phyloP scores from a whole-genome alignment of 2,797 vertebrate species.

The Miichthys miiuy region DNA sequence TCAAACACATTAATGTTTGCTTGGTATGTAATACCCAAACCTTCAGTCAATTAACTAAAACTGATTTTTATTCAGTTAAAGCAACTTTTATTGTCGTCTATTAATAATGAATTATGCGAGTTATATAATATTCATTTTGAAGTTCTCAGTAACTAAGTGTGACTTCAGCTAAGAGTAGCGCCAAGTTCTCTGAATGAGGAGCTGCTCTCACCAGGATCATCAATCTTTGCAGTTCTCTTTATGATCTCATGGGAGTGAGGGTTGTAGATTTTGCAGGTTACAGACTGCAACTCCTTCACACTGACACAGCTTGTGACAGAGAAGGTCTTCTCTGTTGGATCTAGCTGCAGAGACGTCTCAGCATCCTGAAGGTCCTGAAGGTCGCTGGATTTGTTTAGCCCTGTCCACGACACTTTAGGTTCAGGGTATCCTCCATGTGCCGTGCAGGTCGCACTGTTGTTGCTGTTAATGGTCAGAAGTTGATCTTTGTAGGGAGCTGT shows the following conservation, averaged over 20 bases:
- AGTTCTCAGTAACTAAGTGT: too few species aligned
- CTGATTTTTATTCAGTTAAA: too few species aligned
- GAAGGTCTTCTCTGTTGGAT: neutral
- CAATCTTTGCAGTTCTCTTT: fast-evolving
- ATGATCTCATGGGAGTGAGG: neutral
- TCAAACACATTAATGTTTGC: too few species aligned
- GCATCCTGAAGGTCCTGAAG: neutral
- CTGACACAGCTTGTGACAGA: neutral
- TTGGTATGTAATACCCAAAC: too few species aligned
- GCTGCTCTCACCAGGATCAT: neutral
- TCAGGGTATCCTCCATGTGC: neutral
- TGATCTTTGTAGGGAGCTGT: constrained; percentile 4
- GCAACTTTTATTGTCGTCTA: too few species aligned
- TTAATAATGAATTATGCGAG: too few species aligned
- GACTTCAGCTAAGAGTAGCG: too few species aligned
- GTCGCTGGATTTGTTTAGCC: neutral
- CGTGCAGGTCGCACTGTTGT: neutral
- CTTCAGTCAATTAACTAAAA: too few species aligned
- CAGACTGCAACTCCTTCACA: neutral
- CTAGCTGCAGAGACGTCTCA: neutral
- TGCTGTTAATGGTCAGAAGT: neutral
- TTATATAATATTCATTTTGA: too few species aligned
- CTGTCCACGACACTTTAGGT: neutral
- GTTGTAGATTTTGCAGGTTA: neutral
- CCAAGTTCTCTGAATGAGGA: neutral